These are phyloP conservation scores for Uloborus diversus DNA, from an alignment of 1,140 invertebrate genomes.

Conservation along the genomic window DNA sequence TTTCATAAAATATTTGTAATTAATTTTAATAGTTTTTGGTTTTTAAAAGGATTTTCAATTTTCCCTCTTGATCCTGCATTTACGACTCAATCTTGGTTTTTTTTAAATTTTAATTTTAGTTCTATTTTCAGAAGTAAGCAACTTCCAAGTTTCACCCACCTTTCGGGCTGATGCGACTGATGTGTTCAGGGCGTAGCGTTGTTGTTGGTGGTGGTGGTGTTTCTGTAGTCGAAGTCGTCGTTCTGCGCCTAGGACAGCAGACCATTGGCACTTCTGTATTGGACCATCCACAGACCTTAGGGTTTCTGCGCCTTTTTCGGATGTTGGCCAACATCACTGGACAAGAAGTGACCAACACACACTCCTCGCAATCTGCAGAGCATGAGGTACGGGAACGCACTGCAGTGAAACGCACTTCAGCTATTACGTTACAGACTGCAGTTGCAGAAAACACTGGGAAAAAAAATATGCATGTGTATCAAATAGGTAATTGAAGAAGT, in stretches of 20 bases:
- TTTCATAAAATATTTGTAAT: no score
- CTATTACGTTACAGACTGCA: not conserved
- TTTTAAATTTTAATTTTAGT: no score
- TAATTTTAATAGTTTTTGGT: no score
- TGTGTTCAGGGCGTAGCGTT: not conserved
- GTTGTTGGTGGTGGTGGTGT: not conserved
- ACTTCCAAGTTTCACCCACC: no score
- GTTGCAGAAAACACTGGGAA: not conserved
- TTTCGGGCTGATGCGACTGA: not conserved
- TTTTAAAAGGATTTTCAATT: no score
- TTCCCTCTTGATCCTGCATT: no score
- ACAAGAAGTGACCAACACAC: not conserved
- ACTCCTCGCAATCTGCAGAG: not conserved
- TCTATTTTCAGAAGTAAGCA: no score
- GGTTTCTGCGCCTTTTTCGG: not conserved
- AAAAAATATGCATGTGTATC: no score
- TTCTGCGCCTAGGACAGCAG: constrained; percentile 27
- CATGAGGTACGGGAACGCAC: not conserved
- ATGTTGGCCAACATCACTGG: not conserved
- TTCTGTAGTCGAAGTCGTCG: not conserved
- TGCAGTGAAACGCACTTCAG: not conserved
- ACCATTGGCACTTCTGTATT: constrained; percentile 8
- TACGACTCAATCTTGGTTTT: no score
- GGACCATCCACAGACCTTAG: constrained; percentile 18
- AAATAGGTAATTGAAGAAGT: no score